Conservation (phyloP, 2,797 vertebrate genomes). For the Gobionotothen gibberifrons region DNA sequence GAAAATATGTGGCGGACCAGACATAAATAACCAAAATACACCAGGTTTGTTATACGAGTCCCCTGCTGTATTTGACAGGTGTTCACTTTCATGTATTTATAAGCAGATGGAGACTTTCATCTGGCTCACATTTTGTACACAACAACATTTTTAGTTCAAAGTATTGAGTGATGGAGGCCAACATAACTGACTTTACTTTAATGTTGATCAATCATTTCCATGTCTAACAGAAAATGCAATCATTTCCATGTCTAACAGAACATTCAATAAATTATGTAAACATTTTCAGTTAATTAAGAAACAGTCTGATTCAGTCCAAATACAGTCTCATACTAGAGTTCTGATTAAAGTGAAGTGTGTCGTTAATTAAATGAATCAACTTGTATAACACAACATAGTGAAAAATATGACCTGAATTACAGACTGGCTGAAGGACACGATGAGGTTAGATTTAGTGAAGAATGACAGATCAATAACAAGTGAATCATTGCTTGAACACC, state of each 20-base stretch:
- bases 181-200: background rate
- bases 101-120: slow-evolving; percentile 9
- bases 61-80: slow-evolving; percentile 38
- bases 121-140: background rate
- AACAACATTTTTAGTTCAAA: slow-evolving; percentile 2
- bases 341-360: background rate
- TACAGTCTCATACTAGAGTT: background rate
- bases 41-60: slow-evolving; percentile 20
- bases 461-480: background rate
- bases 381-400: too few species aligned
- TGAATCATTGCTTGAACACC: background rate
- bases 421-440: background rate
- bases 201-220: background rate
- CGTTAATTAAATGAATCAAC: background rate
- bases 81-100: slow-evolving; percentile 30
- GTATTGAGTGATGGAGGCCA: background rate
- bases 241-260: background rate
- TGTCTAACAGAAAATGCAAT: background rate
- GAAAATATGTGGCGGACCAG: slow-evolving; percentile 7
- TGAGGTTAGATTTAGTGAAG: background rate
- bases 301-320: background rate
- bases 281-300: background rate
- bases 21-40: slow-evolving; percentile 39
- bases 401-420: too few species aligned
- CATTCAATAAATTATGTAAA: background rate